Percentiles rank a stretch among this genome's conserved stretches.
These are phyloP conservation scores for Phoxinus phoxinus DNA, from an alignment of 2,113 vertebrate genomes.

Conservation along the genomic window DNA sequence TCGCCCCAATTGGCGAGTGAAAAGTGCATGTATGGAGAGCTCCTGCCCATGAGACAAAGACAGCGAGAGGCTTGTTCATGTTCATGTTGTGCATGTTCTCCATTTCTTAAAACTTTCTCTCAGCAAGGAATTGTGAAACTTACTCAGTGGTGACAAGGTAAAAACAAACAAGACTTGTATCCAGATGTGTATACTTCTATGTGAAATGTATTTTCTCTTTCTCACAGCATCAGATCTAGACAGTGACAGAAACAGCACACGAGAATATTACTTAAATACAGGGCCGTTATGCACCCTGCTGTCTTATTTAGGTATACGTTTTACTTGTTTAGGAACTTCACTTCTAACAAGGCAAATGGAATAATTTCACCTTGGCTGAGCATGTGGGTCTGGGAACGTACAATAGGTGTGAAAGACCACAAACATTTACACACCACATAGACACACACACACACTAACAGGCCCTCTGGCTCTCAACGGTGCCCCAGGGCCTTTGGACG, in stretches of 20 bases:
- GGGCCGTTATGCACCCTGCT: neutral
- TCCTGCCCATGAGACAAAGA: neutral
- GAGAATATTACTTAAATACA: neutral
- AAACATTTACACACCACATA: neutral
- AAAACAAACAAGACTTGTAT: neutral
- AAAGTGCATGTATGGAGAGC: neutral
- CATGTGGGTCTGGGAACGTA: constrained; percentile 29
- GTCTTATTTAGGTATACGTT: neutral
- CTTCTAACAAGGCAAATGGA: constrained; percentile 55
- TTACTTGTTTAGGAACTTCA: neutral
- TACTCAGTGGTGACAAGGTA: neutral
- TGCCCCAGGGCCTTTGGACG: neutral
- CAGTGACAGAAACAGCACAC: neutral
- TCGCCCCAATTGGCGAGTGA: neutral
- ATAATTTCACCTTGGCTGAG: constrained; percentile 60
- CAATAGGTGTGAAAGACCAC: constrained; percentile 39
- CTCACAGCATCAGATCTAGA: neutral
- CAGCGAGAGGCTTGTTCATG: neutral
- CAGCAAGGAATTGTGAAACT: neutral
- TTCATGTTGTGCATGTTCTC: neutral
- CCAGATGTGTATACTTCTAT: neutral
- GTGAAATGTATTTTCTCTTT: neutral
- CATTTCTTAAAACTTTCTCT: neutral
- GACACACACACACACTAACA: neutral
- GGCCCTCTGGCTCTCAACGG: neutral